These are phyloP conservation scores for Merluccius polli DNA, from an alignment of 2,797 vertebrate genomes.

Conservation along the genomic window DNA sequence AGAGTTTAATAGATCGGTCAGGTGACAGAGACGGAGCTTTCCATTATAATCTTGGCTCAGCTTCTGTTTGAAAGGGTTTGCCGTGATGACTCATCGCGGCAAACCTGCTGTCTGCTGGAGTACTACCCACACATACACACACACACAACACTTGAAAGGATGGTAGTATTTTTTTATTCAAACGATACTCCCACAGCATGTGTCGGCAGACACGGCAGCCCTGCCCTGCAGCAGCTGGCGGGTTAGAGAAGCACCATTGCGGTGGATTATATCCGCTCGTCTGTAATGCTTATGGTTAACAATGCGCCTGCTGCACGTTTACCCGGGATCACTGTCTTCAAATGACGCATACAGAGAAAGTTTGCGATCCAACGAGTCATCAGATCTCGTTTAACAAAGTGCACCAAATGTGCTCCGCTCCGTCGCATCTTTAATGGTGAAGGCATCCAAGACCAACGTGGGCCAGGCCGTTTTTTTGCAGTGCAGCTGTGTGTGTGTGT, in stretches of 20 bases:
- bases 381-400: conserved; percentile 10
- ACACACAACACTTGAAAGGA: conserved; percentile 40
- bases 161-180: conserved; percentile 38
- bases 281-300: not conserved
- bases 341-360: not conserved
- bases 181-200: not conserved
- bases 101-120: not conserved
- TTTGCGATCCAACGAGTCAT: not conserved
- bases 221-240: no score
- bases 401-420: conserved; percentile 43
- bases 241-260: not conserved
- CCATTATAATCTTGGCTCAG: conserved; percentile 51
- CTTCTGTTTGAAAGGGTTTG: not conserved
- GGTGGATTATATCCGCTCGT: not conserved
- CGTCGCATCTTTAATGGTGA: conserved; percentile 52
- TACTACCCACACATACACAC: not conserved
- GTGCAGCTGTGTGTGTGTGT: conserved; percentile 8
- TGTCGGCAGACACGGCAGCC: no score
- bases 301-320: not conserved
- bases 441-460: conserved; percentile 46
- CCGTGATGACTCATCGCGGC: not conserved
- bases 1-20: conserved; percentile 61
- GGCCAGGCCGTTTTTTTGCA: conserved; percentile 27
- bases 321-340: no score
- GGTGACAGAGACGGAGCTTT: conserved; percentile 67